Percentiles rank a stretch among this genome's conserved stretches.
These are phyloP conservation scores for Drosophila rufa DNA, from an alignment of 1,140 invertebrate genomes.

Conservation along the genomic window DNA sequence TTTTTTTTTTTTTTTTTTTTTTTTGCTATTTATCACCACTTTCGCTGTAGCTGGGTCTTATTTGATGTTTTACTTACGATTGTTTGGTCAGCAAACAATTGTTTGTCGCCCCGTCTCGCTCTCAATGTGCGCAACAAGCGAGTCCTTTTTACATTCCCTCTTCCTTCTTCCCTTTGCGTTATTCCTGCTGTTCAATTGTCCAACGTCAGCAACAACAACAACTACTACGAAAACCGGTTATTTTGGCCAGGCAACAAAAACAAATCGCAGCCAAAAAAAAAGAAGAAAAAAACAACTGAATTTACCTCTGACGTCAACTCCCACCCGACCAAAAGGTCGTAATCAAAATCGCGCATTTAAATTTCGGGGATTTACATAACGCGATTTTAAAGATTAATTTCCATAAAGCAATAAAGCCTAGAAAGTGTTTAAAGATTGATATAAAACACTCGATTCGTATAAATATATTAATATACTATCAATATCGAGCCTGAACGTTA, in stretches of 20 bases:
- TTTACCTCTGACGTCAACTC: slow-evolving; percentile 76
- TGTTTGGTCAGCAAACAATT: slow-evolving; percentile 38
- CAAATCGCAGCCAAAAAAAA: slow-evolving; percentile 42
- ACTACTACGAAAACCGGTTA: slow-evolving; percentile 63
- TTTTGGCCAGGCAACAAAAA: slow-evolving; percentile 69
- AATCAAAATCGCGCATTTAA: slow-evolving; percentile 21
- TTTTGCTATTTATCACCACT: slow-evolving; percentile 32
- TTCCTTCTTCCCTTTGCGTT: slow-evolving; percentile 1
- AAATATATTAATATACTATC: background rate
- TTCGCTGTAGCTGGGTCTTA: slow-evolving; percentile 32
- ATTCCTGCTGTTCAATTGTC: slow-evolving; percentile 40
- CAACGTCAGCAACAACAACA: slow-evolving; percentile 57
- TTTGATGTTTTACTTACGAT: slow-evolving; percentile 15
- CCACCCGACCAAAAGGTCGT: slow-evolving; percentile 48
- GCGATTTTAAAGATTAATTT: background rate
- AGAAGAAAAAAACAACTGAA: slow-evolving; percentile 37
- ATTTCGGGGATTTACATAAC: background rate
- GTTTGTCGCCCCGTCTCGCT: slow-evolving; percentile 24
- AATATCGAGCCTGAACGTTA: too few species aligned
- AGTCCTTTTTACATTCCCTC: slow-evolving; percentile 30
- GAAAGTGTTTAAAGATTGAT: background rate
- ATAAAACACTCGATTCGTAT: too few species aligned
- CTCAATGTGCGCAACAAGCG: slow-evolving; percentile 47
- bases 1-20: background rate
- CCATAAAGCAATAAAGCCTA: background rate